These are phyloP conservation scores for Dilophus febrilis DNA, from an alignment of 2,888 invertebrate species.

Conservation along the genomic window DNA sequence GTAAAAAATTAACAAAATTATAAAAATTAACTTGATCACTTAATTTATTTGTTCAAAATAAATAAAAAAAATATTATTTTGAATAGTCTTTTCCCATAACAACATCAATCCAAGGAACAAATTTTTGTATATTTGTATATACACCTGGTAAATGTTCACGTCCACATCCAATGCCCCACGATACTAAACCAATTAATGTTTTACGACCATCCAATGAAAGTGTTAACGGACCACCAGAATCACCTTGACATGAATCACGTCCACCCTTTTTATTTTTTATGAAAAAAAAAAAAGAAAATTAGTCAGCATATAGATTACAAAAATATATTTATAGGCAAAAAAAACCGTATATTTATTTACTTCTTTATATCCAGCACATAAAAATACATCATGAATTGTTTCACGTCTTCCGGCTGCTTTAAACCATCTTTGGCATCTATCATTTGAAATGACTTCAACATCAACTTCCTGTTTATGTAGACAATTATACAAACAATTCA, in stretches of 20 bases:
- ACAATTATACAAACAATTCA: neutral
- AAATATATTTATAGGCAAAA: too few species aligned
- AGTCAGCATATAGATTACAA: too few species aligned
- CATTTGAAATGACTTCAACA: slow-evolving; percentile 75
- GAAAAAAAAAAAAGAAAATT: neutral
- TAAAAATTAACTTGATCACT: neutral
- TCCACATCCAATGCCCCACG: slow-evolving; percentile 86
- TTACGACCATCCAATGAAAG: slow-evolving; percentile 68
- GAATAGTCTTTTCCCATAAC: slow-evolving; percentile 40
- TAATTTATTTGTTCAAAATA: neutral
- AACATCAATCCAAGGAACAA: slow-evolving; percentile 82
- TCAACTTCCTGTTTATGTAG: slow-evolving; percentile 45
- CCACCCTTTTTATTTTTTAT: slow-evolving; percentile 38
- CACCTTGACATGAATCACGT: slow-evolving; percentile 56
- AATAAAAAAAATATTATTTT: slow-evolving; percentile 15
- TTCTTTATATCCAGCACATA: slow-evolving; percentile 87
- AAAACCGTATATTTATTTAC: slow-evolving; percentile 40
- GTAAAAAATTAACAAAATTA: too few species aligned
- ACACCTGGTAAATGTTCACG: slow-evolving; percentile 79
- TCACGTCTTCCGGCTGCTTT: slow-evolving; percentile 75
- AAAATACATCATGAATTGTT: slow-evolving; percentile 82
- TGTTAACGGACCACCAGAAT: slow-evolving; percentile 80
- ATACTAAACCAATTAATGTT: slow-evolving; percentile 70
- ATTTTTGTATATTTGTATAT: slow-evolving; percentile 83
- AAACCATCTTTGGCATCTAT: slow-evolving; percentile 85